Percentiles rank a stretch among this genome's conserved stretches.
Evolutionary conservation across 1,140 invertebrate genomes (phyloP).

Genomic region (Drosophila seguyi): DNA sequence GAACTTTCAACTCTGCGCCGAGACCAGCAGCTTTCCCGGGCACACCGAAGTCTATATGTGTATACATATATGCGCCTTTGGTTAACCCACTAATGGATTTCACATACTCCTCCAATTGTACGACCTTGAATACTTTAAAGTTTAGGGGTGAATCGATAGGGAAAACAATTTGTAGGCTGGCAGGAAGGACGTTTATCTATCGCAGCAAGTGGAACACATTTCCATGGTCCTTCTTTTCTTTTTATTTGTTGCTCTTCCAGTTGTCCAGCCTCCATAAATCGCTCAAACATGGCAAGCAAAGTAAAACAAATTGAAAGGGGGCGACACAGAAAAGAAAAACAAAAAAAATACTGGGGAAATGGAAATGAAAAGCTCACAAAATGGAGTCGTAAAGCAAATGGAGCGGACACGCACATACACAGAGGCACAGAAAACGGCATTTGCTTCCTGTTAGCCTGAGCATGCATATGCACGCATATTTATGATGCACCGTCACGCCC

Average conservation of each 20-base stretch:
- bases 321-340: conserved; percentile 10
- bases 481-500: conserved; percentile 59
- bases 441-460: conserved; percentile 32
- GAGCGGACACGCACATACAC: conserved; percentile 41
- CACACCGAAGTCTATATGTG: neutral
- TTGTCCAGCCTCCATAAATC: conserved; percentile 70
- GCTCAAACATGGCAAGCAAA: conserved; percentile 76
- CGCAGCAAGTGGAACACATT: conserved; percentile 37
- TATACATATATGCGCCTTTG: neutral
- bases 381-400: conserved; percentile 79
- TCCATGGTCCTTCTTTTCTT: conserved; percentile 7
- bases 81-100: conserved; percentile 36
- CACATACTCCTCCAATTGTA: neutral
- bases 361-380: conserved; percentile 73
- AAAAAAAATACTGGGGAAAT: conserved; percentile 45
- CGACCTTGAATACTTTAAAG: conserved; percentile 43
- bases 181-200: conserved; percentile 68
- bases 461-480: conserved; percentile 71
- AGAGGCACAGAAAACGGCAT: conserved; percentile 1
- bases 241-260: conserved; percentile 35
- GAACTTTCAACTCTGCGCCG: conserved; percentile 73
- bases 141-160: conserved; percentile 29
- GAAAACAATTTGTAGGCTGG: conserved; percentile 63
- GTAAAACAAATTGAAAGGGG: conserved; percentile 75
- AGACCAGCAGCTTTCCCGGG: conserved; percentile 11